Base-by-base conservation (phyloP, 2,797 vertebrate genomes). In the Rhinoraja longicauda region DNA sequence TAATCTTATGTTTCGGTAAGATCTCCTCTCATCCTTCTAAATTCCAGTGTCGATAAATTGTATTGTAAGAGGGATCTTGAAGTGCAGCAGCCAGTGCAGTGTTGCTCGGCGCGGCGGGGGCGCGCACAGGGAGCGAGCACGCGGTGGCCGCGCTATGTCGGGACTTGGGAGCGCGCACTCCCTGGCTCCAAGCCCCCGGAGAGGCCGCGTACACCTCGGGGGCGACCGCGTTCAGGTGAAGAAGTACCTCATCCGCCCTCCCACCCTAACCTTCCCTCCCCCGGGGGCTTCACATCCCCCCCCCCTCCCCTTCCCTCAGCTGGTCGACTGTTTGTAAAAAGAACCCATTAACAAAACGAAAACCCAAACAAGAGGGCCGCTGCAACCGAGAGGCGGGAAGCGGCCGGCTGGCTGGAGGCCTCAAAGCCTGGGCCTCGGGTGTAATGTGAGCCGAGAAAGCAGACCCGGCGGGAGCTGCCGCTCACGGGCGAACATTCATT, bases 61-160 rank as follows among this genome's bases (percentile, higher is more conserved):
- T n/a, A n/a, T n/a, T n/a, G n/a, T n/a, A 1, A 45, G 39, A 45
- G 39, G 39, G 39, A 39, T 45, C 39, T 45, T 45, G 39, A 45
- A 39, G 39, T 45, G 39, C 39, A 45, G 39, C 39, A 45, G 39
- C 39, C 39, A 45, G 39, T 45, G 39, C 2, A 45, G 45, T 45
- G 45, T 84, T 86, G 75, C 0, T 15, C 0, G 64, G 29, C 90
- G 39, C 3, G 5, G 36, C 0, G 76, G 45, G 57, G 24, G 1
- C 62, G 17, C 19, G 1, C 13, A 6, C 10, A 0, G 12, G 10
- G 17, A 0, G 92, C 9, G 12, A 93, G 21, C 29, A 32, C 39
- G 32, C 8, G 93, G 94, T 10, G 92, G 13, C 93, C 94, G 26
- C 94, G 94, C 1, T 73, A 93, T 72, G 94, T 79, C 53, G 93